phyloP scores from a whole-genome alignment of 2,888 invertebrate genomes.

The Chrysolina oricalcia region DNA sequence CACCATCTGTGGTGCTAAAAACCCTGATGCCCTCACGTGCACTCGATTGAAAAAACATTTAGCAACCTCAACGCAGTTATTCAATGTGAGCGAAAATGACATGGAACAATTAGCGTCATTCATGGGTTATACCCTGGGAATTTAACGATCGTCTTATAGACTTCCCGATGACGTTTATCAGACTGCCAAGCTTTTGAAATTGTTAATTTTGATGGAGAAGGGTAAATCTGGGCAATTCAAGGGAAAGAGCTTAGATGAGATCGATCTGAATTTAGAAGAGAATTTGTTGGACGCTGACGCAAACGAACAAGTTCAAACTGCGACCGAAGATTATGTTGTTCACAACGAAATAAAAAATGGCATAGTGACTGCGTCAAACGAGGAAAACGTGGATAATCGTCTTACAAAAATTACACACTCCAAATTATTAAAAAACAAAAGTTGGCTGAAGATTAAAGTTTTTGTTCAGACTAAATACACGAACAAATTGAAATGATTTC shows the following conservation, averaged over 20 bases:
- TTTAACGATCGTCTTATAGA: slow-evolving; percentile 47
- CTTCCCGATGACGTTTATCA: slow-evolving; percentile 43
- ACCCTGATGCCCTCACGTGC: slow-evolving; percentile 49
- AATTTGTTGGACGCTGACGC: slow-evolving; percentile 47
- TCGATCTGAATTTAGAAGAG: slow-evolving; percentile 49
- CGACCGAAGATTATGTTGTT: slow-evolving; percentile 51
- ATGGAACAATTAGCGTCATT: slow-evolving; percentile 54
- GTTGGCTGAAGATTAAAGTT: too few relatives aligned
- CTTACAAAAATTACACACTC: neutral
- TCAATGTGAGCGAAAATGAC: slow-evolving; percentile 52
- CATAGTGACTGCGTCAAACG: slow-evolving; percentile 43
- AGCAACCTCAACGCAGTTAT: slow-evolving; percentile 53
- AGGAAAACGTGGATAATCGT: neutral
- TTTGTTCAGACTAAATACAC: too few relatives aligned
- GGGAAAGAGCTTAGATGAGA: slow-evolving; percentile 51
- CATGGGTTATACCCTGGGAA: slow-evolving; percentile 53
- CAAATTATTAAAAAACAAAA: too few relatives aligned
- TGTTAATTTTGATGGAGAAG: slow-evolving; percentile 46
- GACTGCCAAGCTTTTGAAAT: slow-evolving; percentile 32
- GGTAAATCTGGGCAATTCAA: slow-evolving; percentile 48
- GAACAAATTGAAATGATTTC: too few relatives aligned
- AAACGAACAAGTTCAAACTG: slow-evolving; percentile 23
- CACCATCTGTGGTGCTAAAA: slow-evolving; percentile 51
- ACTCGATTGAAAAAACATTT: slow-evolving; percentile 55
- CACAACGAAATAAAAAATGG: slow-evolving; percentile 44